Evolutionary conservation across 2,888 invertebrate species (phyloP).

Genomic region (Spodoptera littoralis): DNA sequence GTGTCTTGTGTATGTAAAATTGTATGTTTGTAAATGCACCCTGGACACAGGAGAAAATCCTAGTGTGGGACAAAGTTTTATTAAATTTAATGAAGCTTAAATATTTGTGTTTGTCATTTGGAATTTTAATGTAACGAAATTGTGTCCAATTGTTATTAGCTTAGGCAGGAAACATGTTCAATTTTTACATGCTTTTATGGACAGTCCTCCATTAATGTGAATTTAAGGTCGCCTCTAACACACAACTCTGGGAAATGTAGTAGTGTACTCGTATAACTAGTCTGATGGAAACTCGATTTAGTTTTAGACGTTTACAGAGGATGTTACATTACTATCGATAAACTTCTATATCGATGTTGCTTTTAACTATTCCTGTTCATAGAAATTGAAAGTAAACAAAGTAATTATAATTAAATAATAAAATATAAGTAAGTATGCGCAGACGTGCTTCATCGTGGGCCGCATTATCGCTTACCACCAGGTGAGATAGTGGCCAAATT

Average conservation of each 20-base stretch:
- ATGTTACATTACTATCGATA: slow-evolving; percentile 6
- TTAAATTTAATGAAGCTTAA: slow-evolving; percentile 1
- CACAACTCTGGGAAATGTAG: slow-evolving; percentile 5
- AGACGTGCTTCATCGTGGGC: too few relatives aligned
- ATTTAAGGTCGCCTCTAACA: slow-evolving; percentile 4
- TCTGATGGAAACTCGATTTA: slow-evolving; percentile 18
- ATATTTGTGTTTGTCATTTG: slow-evolving; percentile 29
- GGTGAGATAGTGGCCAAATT: too few relatives aligned
- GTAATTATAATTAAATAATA: too few relatives aligned
- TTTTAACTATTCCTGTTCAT: too few relatives aligned
- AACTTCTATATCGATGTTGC: too few relatives aligned
- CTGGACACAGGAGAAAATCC: too few relatives aligned
- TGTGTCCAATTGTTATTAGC: slow-evolving; percentile 9
- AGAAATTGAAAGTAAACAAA: too few relatives aligned
- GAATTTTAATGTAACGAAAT: slow-evolving; percentile 23
- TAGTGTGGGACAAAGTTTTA: too few relatives aligned
- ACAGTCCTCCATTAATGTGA: neutral
- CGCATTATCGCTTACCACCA: too few relatives aligned
- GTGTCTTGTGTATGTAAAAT: too few relatives aligned
- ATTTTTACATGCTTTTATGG: neutral
- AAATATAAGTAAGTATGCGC: too few relatives aligned
- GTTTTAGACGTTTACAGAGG: slow-evolving; percentile 10
- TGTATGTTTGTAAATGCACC: too few relatives aligned
- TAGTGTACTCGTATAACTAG: slow-evolving; percentile 3
- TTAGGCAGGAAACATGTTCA: slow-evolving; percentile 2